Evolutionary conservation across 2,888 invertebrate species (phyloP).

Genomic region (Yponomeuta sedellus): DNA sequence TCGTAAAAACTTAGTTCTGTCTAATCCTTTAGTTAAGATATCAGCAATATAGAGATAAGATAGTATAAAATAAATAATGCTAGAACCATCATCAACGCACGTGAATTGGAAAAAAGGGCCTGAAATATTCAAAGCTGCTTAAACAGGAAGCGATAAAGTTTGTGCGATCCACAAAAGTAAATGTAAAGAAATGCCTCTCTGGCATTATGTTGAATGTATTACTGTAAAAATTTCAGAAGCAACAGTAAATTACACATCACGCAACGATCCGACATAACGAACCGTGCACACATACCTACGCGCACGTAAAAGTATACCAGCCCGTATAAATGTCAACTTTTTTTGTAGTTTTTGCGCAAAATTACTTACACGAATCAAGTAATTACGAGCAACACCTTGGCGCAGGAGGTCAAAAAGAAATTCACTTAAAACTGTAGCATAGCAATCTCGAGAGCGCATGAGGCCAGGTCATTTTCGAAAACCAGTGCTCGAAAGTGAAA

Average conservation of each 20-base stretch:
- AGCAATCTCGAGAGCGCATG: slow-evolving; percentile 67
- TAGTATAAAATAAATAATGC: neutral
- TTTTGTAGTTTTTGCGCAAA: slow-evolving; percentile 54
- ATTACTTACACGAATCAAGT: slow-evolving; percentile 59
- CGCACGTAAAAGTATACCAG: slow-evolving; percentile 1
- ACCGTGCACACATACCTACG: neutral
- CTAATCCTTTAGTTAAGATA: too few relatives aligned
- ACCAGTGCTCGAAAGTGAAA: slow-evolving; percentile 75
- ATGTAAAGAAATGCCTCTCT: neutral
- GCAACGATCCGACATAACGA: neutral
- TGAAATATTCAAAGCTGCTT: neutral
- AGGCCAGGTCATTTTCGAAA: slow-evolving; percentile 73
- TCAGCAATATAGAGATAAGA: too few relatives aligned
- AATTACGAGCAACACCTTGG: slow-evolving; percentile 69
- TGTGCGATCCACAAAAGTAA: neutral
- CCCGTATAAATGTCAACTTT: slow-evolving; percentile 49
- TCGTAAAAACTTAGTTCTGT: too few relatives aligned
- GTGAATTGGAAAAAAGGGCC: neutral
- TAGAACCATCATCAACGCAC: neutral
- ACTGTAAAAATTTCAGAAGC: slow-evolving; percentile 11
- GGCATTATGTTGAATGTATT: neutral
- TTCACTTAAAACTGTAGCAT: slow-evolving; percentile 74
- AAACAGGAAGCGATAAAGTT: neutral
- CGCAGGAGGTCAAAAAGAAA: slow-evolving; percentile 75
- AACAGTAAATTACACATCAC: slow-evolving; percentile 2